Evolutionary conservation across 2,113 vertebrate species (phyloP).

Genomic region (Centropus bengalensis): DNA sequence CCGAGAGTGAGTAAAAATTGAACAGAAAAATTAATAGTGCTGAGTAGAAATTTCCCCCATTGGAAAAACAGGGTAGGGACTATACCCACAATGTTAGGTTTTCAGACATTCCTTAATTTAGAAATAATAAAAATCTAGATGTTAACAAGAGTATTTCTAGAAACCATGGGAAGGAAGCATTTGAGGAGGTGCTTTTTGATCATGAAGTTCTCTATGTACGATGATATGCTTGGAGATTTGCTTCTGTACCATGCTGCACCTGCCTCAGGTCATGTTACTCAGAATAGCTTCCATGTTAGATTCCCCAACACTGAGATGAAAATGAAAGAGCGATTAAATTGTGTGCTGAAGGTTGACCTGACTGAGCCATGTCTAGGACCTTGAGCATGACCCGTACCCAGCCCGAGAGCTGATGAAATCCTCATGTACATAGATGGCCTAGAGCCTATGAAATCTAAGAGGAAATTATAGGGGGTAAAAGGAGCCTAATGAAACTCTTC

Average conservation of each 20-base stretch:
- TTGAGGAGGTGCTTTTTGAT: not conserved
- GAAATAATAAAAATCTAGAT: not conserved
- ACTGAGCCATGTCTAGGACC: not conserved
- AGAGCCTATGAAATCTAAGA: not conserved
- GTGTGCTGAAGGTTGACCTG: not conserved
- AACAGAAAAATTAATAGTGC: not conserved
- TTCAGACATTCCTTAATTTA: not conserved
- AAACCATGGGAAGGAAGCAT: not conserved
- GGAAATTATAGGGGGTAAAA: not conserved
- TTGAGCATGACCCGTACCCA: not conserved
- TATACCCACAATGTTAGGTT: not conserved
- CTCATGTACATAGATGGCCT: accelerated
- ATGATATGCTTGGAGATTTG: not conserved
- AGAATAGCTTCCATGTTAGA: not conserved
- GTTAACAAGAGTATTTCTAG: not conserved
- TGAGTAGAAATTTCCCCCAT: not conserved
- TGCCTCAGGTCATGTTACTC: not conserved
- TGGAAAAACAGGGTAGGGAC: not conserved
- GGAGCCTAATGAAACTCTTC: not conserved
- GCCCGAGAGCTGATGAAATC: not conserved
- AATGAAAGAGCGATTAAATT: not conserved
- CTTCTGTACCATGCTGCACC: accelerated
- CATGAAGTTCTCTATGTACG: not conserved
- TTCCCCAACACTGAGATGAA: not conserved
- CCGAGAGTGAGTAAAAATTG: not conserved